phyloP scores from a whole-genome alignment of 2,888 invertebrate genomes.

The Megaustenia siamemsis region DNA sequence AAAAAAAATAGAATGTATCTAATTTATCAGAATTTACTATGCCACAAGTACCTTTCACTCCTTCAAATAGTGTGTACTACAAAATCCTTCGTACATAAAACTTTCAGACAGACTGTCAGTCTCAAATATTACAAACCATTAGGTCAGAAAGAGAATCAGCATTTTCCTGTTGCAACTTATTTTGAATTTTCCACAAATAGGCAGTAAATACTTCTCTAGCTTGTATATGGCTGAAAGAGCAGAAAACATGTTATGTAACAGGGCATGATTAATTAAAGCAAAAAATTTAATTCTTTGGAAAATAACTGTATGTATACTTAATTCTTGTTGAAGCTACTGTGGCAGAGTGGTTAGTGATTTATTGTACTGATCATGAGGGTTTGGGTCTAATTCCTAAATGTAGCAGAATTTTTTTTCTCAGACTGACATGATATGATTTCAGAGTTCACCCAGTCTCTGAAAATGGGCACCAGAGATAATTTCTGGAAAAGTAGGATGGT shows the following conservation, averaged over 20 bases:
- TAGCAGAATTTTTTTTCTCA: no score
- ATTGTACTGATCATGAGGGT: no score
- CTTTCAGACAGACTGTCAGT: not conserved
- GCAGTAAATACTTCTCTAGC: slow-evolving; percentile 7
- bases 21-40: no score
- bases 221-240: slow-evolving; percentile 20
- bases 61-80: not conserved
- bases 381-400: no score
- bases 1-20: no score
- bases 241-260: not conserved
- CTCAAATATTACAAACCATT: slow-evolving; percentile 7
- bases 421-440: no score
- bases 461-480: no score
- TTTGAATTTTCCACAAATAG: slow-evolving; percentile 24
- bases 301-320: no score
- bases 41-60: not conserved
- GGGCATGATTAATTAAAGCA: not conserved
- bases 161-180: not conserved
- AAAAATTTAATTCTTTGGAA: not conserved
- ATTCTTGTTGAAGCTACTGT: no score
- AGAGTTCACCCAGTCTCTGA: no score
- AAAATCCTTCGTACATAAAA: not conserved
- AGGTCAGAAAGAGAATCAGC: not conserved
- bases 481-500: no score
- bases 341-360: no score